Evolutionary conservation across 2,797 vertebrate genomes (phyloP), one percentile per base, ranked within the genome.

Genomic region (Liparis tanakae): DNA sequence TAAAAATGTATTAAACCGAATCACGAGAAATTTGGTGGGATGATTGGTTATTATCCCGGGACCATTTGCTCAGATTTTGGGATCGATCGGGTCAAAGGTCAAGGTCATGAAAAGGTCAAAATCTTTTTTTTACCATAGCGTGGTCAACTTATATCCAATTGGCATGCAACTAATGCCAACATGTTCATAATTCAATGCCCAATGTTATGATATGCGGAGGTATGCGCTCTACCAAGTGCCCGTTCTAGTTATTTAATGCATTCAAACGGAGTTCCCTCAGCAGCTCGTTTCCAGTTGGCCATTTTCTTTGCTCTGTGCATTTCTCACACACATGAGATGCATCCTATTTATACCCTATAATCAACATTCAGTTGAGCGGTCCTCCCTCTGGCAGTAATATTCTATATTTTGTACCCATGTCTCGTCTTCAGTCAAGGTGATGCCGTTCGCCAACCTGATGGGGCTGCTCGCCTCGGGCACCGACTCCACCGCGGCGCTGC

Each of bases 401-500:
- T 41, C 50, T 0, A 3, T n/a, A 1, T n/a, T 39, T n/a, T 1
- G 20, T 56, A n/a, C 7, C 30, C 33, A 12, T 12, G 14, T 10
- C 39, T 33, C 34, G 9, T 76, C 82, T 85, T 48, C 87, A 99
- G 98, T 99, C 82, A 99, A 99, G 78, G 95, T 97, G 62, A 98
- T 99, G 93, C 97, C 96, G 0, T 99, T 99, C 80, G 96, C 98
- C 57, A 98, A 98, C 88, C 93, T 99, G 65, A 98, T 99, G 96
- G 96, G 97, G 6, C 93, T 99, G 58, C 94, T 99, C 0, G 96
- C 96, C 55, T 94, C 96, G 0, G 97, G 97, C 15, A 95, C 94
- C 0, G 98, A 99, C 89, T 95, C 97, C 0, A 96, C 96, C 0
- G 84, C 97, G 15, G 97, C 96, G 75, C 90, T 99, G 82, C 96